phyloP scores from a whole-genome alignment of 2,113 vertebrate species.

The Brachypteracias leptosomus region DNA sequence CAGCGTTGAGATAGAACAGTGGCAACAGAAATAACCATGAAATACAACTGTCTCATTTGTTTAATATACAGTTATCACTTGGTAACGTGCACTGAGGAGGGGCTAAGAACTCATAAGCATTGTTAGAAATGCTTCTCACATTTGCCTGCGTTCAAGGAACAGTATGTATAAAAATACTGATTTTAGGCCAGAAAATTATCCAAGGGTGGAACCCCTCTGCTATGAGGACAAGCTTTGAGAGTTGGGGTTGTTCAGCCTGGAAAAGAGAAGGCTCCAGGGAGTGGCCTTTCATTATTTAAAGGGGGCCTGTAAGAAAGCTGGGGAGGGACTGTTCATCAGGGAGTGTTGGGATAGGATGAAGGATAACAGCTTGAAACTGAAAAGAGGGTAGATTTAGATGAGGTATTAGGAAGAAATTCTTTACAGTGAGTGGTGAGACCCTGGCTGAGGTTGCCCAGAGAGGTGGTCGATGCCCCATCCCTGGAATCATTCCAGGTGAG shows the following conservation, averaged over 20 bases:
- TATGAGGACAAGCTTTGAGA: neutral
- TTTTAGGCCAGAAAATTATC: neutral
- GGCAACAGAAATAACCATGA: neutral
- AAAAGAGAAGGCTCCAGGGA: neutral
- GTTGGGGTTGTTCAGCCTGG: neutral
- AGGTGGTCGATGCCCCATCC: neutral
- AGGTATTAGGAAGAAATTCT: neutral
- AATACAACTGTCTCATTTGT: neutral
- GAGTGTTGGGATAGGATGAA: neutral
- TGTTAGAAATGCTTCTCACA: neutral
- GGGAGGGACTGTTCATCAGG: neutral
- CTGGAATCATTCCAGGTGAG: neutral
- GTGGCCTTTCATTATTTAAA: neutral
- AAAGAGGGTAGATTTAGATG: neutral
- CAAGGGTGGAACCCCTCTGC: neutral
- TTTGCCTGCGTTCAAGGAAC: neutral
- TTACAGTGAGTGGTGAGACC: neutral
- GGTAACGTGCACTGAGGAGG: rapidly evolving
- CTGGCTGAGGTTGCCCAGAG: neutral
- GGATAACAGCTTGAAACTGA: neutral
- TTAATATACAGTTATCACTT: neutral
- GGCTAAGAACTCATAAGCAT: neutral
- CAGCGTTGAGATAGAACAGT: neutral
- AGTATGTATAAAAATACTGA: rapidly evolving
- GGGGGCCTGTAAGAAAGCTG: neutral